These are phyloP conservation scores for Hecatera dysodea DNA, from an alignment of 2,888 invertebrate species.

Conservation along the genomic window DNA sequence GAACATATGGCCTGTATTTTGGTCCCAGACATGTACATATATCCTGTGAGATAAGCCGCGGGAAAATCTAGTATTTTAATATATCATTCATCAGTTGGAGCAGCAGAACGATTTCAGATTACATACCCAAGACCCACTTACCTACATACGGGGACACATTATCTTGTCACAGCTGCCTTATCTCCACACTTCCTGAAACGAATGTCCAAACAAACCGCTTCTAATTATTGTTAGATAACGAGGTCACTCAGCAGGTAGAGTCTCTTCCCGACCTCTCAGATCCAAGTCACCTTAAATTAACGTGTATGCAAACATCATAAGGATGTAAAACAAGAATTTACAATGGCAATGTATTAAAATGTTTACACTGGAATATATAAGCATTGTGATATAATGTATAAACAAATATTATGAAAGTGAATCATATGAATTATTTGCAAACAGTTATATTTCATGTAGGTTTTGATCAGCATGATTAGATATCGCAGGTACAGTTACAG, in stretches of 20 bases:
- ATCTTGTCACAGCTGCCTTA: conserved; percentile 35
- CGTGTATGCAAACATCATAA: conserved; percentile 13
- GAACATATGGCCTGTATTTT: no score
- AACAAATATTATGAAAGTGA: conserved; percentile 11
- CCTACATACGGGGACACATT: conserved; percentile 14
- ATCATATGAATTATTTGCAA: conserved; percentile 11
- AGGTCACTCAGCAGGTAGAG: conserved; percentile 30
- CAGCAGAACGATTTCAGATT: neutral
- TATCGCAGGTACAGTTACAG: neutral
- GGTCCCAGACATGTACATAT: no score
- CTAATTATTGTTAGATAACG: conserved; percentile 21
- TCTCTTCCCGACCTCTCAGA: neutral
- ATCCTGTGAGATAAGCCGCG: neutral
- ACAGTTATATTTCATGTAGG: neutral
- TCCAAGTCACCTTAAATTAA: conserved; percentile 17
- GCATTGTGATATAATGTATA: conserved; percentile 1
- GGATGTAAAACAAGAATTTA: conserved; percentile 35
- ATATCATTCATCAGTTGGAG: neutral
- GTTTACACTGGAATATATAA: conserved; percentile 24
- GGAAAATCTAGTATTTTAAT: neutral
- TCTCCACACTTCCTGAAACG: conserved; percentile 38
- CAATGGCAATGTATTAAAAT: conserved; percentile 13
- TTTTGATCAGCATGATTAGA: neutral
- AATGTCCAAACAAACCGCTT: conserved; percentile 22
- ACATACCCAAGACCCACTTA: conserved; percentile 14